Evolutionary conservation across 2,888 invertebrate species (phyloP).

Genomic region (Luperina testacea): DNA sequence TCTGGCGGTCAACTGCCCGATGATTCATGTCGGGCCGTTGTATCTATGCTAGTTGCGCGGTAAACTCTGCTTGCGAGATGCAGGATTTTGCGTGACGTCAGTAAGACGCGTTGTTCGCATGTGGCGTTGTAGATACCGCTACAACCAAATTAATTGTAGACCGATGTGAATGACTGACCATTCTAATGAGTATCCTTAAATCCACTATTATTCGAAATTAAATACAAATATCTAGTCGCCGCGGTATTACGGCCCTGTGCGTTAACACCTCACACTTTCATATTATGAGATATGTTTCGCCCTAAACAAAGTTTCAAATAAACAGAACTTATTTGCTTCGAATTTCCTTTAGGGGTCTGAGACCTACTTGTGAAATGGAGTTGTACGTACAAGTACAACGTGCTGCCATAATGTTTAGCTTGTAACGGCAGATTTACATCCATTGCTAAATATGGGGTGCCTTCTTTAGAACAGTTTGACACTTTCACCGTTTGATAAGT

Average conservation of each 20-base stretch:
- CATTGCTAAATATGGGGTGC: background rate
- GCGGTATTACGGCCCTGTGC: background rate
- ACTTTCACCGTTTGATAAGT: constrained; percentile 4
- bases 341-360: constrained; percentile 27
- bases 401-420: constrained; percentile 20
- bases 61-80: no score
- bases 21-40: no score
- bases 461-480: background rate
- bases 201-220: no score
- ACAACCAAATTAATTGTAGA: no score
- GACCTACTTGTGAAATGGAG: constrained; percentile 24
- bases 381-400: constrained; percentile 25
- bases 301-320: constrained; percentile 35
- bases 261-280: constrained; percentile 28
- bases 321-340: constrained; percentile 42
- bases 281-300: constrained; percentile 39
- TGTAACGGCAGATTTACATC: constrained; percentile 17
- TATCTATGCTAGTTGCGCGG: no score
- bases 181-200: no score
- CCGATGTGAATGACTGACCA: no score
- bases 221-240: background rate
- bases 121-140: no score
- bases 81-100: no score
- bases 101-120: no score
- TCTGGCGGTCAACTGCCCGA: no score